Percentiles rank a stretch among this genome's conserved stretches.
phyloP scores from a whole-genome alignment of 2,888 invertebrate genomes.

The Hedychridium roseum region DNA sequence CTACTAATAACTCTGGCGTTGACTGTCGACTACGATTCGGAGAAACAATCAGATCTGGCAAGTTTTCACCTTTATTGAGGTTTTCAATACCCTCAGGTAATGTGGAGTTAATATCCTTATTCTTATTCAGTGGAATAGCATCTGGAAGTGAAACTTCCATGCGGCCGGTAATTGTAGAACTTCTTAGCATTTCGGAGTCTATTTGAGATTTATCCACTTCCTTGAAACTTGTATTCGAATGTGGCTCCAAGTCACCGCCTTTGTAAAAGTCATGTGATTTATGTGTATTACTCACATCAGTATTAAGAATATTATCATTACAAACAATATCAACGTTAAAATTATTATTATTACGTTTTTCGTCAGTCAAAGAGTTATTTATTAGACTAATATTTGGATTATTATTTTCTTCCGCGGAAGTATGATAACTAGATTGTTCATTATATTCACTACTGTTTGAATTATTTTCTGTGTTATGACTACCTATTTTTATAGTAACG shows the following conservation, averaged over 20 bases:
- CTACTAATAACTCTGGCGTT: conserved; percentile 37
- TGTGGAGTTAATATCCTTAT: conserved; percentile 14
- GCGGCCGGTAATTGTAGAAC: too few species aligned
- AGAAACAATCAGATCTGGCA: conserved; percentile 52
- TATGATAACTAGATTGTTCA: conserved; percentile 18
- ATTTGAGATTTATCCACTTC: neutral
- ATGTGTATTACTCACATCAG: too few species aligned
- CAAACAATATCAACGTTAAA: neutral
- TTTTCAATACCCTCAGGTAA: conserved; percentile 13
- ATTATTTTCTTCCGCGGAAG: conserved; percentile 13
- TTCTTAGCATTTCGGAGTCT: conserved; percentile 20
- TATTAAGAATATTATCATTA: too few species aligned
- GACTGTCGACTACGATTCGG: conserved; percentile 42
- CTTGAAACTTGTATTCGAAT: conserved; percentile 1
- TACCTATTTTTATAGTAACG: too few species aligned
- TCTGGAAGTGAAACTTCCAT: conserved; percentile 35
- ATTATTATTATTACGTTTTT: neutral
- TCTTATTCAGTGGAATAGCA: conserved; percentile 27
- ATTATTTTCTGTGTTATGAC: neutral
- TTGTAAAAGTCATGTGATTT: too few species aligned
- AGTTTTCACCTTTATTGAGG: conserved; percentile 35
- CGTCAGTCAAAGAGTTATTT: neutral
- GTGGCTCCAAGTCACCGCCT: neutral
- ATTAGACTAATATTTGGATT: too few species aligned
- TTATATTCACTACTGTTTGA: neutral